phyloP scores from a whole-genome alignment of 2,888 invertebrate species.

The Sphinx pinastri region DNA sequence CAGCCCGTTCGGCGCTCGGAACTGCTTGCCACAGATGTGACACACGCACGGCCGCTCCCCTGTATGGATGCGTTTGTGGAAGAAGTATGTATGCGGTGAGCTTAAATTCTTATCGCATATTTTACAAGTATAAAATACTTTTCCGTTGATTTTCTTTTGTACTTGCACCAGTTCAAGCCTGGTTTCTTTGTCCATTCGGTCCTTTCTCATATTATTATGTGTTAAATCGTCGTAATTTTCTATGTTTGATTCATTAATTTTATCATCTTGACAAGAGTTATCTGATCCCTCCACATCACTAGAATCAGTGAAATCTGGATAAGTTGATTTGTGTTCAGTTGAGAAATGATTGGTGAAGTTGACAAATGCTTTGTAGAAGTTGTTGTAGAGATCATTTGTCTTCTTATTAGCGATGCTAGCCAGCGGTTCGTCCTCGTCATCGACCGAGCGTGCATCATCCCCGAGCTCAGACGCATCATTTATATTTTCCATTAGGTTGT shows the following conservation, averaged over 20 bases:
- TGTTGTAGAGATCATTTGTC: constrained; percentile 46
- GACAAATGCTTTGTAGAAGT: constrained; percentile 62
- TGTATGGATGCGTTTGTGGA: constrained; percentile 86
- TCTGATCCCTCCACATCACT: constrained; percentile 46
- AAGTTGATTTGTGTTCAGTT: constrained; percentile 43
- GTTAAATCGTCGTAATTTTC: constrained; percentile 67
- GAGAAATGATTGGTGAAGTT: constrained; percentile 65
- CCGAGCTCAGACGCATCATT: not conserved
- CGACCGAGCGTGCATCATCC: constrained; percentile 23
- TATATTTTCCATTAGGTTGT: constrained; percentile 28
- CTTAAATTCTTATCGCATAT: constrained; percentile 84
- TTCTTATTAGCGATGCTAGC: constrained; percentile 49
- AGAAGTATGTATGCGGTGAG: constrained; percentile 85
- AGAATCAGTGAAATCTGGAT: constrained; percentile 55
- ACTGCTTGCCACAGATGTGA: constrained; percentile 87
- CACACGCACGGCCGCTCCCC: constrained; percentile 87
- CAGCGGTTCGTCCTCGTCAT: constrained; percentile 60
- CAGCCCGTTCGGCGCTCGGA: constrained; percentile 86
- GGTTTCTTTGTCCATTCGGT: constrained; percentile 63
- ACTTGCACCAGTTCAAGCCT: constrained; percentile 59
- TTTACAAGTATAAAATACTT: constrained; percentile 82
- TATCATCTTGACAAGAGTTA: not conserved
- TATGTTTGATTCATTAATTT: constrained; percentile 33
- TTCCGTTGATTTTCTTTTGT: constrained; percentile 74
- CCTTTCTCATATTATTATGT: constrained; percentile 63